Base-by-base conservation (phyloP, 2,113 vertebrate species). In the Hemicordylus capensis region DNA sequence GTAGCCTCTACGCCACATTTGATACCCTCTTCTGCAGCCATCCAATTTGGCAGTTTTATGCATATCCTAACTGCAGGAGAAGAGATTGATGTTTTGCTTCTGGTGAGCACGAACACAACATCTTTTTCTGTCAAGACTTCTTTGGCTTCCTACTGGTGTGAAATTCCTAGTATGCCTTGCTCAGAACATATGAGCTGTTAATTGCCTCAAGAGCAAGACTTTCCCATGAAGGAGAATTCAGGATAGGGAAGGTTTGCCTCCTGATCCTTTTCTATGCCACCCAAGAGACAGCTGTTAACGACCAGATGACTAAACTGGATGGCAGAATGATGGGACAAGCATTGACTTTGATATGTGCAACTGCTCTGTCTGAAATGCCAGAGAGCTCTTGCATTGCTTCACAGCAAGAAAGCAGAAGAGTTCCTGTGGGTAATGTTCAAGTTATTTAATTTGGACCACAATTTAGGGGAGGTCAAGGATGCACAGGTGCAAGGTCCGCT, bases 281-380 rank as follows among this genome's bases (percentile, higher is more conserved):
- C 89, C 76, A 75, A 58, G 93, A 85, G 89, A 85, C 93, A 93
- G 92, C 93, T 95, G 93, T 76, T 91, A 92, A 61, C 9, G 14
- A 85, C 84, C 87, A 90, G 86, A 93, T 92, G 86, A 91, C 85
- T 87, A 75, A 91, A 89, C 86, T 78, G 80, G 83, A 80, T 93
- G 87, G 86, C 84, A 89, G 37, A 93, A 91, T 28, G 77, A 39
- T 24, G 81, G 87, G 66, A 90, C 76, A 85, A 88, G 76, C 74
- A 12, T 3, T 26, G 81, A 61, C 85, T 90, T 88, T 89, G 87
- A 87, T 90, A 88, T 66, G 86, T 84, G 63, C 89, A 87, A 89
- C 84, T 81, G 83, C 46, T 67, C 84, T 90, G 79, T 85, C 39
- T 89, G 89, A 88, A 88, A 89, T 87, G 83, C 88, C 89, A 84